These are phyloP conservation scores for Actenoides hombroni DNA, from an alignment of 2,113 vertebrate genomes.

Conservation along the genomic window DNA sequence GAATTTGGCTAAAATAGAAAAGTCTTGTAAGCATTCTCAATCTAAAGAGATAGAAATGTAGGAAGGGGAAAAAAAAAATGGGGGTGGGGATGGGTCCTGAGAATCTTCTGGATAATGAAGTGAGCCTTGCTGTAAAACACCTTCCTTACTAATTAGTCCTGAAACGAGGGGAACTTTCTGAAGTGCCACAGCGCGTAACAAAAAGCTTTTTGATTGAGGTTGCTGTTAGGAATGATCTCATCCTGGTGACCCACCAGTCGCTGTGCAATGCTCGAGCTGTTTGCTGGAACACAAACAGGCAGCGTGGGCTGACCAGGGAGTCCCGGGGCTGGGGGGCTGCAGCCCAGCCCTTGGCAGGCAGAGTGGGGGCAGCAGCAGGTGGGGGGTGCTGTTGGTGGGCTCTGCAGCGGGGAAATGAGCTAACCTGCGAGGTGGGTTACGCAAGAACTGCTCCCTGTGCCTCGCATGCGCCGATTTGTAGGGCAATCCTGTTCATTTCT, in stretches of 20 bases:
- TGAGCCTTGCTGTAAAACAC: background rate
- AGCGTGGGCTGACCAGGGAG: background rate
- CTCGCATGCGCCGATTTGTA: rapidly evolving
- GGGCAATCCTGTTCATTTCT: background rate
- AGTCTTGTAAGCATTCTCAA: background rate
- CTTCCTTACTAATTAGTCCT: background rate
- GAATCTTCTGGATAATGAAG: background rate
- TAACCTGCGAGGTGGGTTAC: background rate
- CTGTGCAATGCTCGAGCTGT: conserved; percentile 56
- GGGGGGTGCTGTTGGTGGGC: background rate
- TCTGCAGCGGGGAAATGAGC: background rate
- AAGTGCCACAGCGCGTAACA: conserved; percentile 34
- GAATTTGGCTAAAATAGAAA: background rate
- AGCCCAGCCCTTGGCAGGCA: background rate
- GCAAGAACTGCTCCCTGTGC: background rate
- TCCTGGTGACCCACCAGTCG: background rate
- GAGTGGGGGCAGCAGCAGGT: rapidly evolving
- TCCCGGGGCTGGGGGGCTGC: background rate
- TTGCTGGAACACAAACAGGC: conserved; percentile 29
- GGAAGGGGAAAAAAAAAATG: background rate
- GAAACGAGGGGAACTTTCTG: conserved; percentile 14
- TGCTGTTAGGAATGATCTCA: conserved; percentile 69
- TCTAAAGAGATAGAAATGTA: background rate
- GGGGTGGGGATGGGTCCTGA: background rate
- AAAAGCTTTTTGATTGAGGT: conserved; percentile 68